Evolutionary conservation across 2,797 vertebrate genomes (phyloP), one percentile per base, ranked within the genome.

Genomic region (Pipistrellus kuhlii): DNA sequence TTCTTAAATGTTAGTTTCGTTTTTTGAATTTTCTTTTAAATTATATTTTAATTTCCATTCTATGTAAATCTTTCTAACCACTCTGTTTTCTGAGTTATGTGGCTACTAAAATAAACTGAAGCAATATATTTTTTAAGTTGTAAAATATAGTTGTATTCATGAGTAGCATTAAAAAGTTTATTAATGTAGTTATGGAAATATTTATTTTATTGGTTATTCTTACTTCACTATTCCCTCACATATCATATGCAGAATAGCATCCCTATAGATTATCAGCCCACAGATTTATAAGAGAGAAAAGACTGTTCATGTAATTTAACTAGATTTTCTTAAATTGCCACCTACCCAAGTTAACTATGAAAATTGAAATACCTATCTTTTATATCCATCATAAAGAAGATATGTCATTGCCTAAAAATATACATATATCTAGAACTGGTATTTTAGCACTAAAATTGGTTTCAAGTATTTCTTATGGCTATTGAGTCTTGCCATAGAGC

Each of bases 21-120:
- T 51, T 87, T 81, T 95, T 53, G 64, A 48, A 72, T 87, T 95
- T 44, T 93, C 66, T 95, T 95, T 85, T 96, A 92, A 95, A 94
- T 53, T 92, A 91, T 90, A 85, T 27, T 71, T 96, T 73, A 69
- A 82, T 85, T 85, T 94, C 80, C 32, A 27, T 30, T 32, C 41
- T 91, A 35, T 92, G 35, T 90, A 93, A 87, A 55, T 91, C 68
- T 93, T 90, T 78, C 73, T 86, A 55, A 53, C 11, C 90, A 18
- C 88, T 76, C 84, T 95, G 21, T 77, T 84, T 94, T 77, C 38
- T 76, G 30, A 90, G 41, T 35, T 84, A 92, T 88, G 77, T n/a
- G 32, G 55, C 57, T 91, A 23, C 48, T 94, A 53, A 94, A 95
- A 88, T 87, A 73, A 95, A 75, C n/a, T 69, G 30, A 90, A 93